These are phyloP conservation scores for Karalla daura DNA, from an alignment of 2,797 vertebrate species.

Conservation along the genomic window DNA sequence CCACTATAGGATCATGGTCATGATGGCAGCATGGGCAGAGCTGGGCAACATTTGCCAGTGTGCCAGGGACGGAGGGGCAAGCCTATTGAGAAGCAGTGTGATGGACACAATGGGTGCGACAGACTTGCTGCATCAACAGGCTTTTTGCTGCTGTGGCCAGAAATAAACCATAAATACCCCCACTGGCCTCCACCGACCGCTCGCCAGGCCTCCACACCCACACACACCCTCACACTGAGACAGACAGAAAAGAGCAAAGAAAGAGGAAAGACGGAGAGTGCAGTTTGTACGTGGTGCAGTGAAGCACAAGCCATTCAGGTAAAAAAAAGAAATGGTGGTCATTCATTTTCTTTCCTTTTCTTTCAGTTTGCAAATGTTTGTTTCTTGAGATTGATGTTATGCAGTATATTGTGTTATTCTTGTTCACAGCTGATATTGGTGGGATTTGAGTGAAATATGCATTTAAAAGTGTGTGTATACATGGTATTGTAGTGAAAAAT, in stretches of 20 bases:
- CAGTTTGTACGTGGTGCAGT: constrained; percentile 69
- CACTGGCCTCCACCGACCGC: constrained; percentile 60
- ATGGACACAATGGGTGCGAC: constrained; percentile 84
- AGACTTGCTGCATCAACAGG: constrained; percentile 90
- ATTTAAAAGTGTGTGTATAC: not conserved
- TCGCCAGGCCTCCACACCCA: constrained; percentile 76
- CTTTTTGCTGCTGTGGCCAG: constrained; percentile 89
- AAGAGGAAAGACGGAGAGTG: constrained; percentile 65
- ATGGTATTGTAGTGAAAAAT: no score
- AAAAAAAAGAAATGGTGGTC: constrained; percentile 31
- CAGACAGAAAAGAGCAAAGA: constrained; percentile 63
- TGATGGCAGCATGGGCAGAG: constrained; percentile 79
- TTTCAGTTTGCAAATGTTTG: constrained; percentile 15
- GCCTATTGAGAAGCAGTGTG: constrained; percentile 87
- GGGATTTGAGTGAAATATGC: constrained; percentile 10
- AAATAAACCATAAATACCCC: constrained; percentile 90
- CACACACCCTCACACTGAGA: constrained; percentile 71
- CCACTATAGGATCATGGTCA: constrained; percentile 67
- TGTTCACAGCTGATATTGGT: not conserved
- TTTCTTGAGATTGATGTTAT: constrained; percentile 11
- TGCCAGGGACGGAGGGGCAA: constrained; percentile 71
- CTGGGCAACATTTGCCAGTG: constrained; percentile 76
- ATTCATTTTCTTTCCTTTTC: constrained; percentile 23
- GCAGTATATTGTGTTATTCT: not conserved
- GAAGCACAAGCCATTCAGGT: constrained; percentile 79